Base-by-base conservation (phyloP, 1,140 invertebrate genomes). In the Lethrus apterus region DNA sequence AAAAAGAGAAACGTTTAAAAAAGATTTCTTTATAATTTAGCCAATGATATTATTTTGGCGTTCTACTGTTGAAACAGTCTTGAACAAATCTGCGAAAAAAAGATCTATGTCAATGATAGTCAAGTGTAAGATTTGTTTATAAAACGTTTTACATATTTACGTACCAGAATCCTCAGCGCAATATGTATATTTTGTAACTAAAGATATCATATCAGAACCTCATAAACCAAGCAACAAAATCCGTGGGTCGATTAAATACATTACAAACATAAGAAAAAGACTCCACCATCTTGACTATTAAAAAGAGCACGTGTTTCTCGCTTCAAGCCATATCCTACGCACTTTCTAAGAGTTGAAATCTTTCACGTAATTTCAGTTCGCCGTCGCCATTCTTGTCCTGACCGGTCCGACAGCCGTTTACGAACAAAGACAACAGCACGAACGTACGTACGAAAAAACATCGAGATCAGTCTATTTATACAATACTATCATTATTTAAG, bases 401-500 rank as follows among this genome's bases (percentile, higher is more conserved):
- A n/a, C n/a, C n/a, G n/a, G n/a, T n/a, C n/a, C n/a, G n/a, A n/a
- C n/a, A n/a, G 34, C 24, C 18, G 34, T 36, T 36, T n/a, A 36
- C n/a, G n/a, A 26, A 7, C 23, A 26, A 26, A 26, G 23, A 26
- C 5, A 26, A 26, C n/a, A n/a, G 5, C n/a, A 26, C 23, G 23
- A 26, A 26, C n/a, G n/a, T 26, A 26, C n/a, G 5, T 26, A 26
- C n/a, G n/a, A 26, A 26, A 26, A 13, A 7, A 21, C 20, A n/a
- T 13, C 23, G 38, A 21, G 29, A 41, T 41, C 38, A 20, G 20
- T 20, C 53, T 60, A 52, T 60, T 58, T 55, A 60, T 56, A 60
- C 58, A 60, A 60, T 58, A 51, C 50, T 50, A 49, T 56, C 59
- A 60, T 60, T 60, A 60, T 59, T 60, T 55, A 57, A 57, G 55